Evolutionary conservation across 2,888 invertebrate species (phyloP).

Genomic region (Molanna angustata): DNA sequence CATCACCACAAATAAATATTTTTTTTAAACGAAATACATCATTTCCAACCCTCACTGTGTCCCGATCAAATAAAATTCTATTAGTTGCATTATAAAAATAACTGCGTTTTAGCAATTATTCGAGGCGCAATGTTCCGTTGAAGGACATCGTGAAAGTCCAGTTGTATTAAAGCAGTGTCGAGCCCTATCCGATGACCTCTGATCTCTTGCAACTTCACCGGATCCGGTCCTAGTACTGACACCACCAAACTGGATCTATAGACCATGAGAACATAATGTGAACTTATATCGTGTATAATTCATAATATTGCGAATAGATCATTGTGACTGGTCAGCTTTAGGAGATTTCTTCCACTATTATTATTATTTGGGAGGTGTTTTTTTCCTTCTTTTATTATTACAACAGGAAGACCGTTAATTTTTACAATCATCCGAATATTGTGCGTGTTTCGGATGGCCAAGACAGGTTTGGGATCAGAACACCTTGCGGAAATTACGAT

Average conservation of each 20-base stretch:
- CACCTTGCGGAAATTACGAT: too few relatives aligned
- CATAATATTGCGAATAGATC: constrained; percentile 30
- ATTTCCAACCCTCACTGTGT: too few relatives aligned
- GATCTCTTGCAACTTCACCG: constrained; percentile 41
- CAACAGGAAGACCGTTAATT: constrained; percentile 12
- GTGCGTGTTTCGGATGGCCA: too few relatives aligned
- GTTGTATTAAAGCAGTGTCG: not conserved
- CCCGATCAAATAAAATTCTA: too few relatives aligned
- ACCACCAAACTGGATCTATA: constrained; percentile 27
- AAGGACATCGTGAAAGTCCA: not conserved
- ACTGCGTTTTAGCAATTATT: too few relatives aligned
- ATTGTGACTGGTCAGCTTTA: constrained; percentile 14
- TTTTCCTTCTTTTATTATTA: constrained; percentile 3
- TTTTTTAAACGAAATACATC: too few relatives aligned
- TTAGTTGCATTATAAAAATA: too few relatives aligned
- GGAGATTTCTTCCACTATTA: constrained; percentile 15
- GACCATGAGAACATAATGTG: constrained; percentile 28
- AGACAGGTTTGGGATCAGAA: too few relatives aligned
- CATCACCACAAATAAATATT: too few relatives aligned
- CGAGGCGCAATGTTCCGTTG: not conserved
- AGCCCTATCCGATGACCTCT: constrained; percentile 39
- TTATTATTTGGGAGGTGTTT: constrained; percentile 12
- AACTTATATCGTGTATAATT: constrained; percentile 28
- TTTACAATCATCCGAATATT: too few relatives aligned
- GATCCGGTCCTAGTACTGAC: constrained; percentile 29